Base-by-base conservation (phyloP, 2,888 invertebrate genomes). In the Odontocerum albicorne region DNA sequence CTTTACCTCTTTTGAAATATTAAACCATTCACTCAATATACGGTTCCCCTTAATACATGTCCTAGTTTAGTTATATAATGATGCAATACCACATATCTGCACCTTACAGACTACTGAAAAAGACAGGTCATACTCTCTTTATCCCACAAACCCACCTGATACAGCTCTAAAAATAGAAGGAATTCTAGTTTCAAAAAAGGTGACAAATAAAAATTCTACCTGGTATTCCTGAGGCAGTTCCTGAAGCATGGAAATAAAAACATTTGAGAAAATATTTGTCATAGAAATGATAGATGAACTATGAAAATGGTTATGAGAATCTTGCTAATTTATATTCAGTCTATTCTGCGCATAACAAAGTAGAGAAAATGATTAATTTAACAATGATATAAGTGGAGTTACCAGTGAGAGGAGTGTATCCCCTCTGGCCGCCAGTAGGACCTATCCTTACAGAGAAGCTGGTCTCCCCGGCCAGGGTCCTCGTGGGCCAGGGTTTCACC, bases 351-450 rank as follows among this genome's bases (percentile, higher is more conserved):
- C n/a, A n/a, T n/a, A n/a, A n/a, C n/a, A n/a, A n/a, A n/a, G n/a
- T n/a, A n/a, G n/a, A 27, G 27, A 27, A 27, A 16, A 15, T 38
- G 38, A 1, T 38, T 38, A 38, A 4, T 3, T n/a, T 35, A 10
- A 32, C 15, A 21, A 33, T 60, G 1, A 19, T 19, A 10, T 19
- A 42, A 6, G 20, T 2, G n/a, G 33, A 22, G 27, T 63, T 66
- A 77, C 90, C 89, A 10, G 93, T 93, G 49, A 91, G 83, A 1
- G 88, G 82, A 0, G 87, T 83, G 71, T 92, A 93, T 1, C 93
- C 92, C 2, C 88, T 74, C 46, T 82, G 81, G 1, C 91, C 91
- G 2, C 90, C 92, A 0, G 91, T 88, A 0, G 93, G 93, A 0
- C 94, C 94, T 64, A 94, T 91, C 65, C 85, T 77, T 0, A 84